Conservation (phyloP, 2,888 invertebrate species). For the Acanthacorydalis orientalis region DNA sequence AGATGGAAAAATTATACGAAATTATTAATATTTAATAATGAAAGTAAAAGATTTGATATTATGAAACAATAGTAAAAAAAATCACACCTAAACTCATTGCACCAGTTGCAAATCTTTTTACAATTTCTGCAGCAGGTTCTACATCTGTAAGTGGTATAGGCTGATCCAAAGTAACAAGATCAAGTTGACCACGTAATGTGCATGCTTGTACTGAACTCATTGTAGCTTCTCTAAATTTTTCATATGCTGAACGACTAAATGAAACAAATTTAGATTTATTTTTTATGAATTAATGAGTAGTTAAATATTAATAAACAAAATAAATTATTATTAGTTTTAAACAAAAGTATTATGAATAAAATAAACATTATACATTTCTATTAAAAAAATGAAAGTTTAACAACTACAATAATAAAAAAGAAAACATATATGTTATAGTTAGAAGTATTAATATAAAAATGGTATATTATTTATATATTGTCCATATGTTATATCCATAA, state of each 20-base stretch:
- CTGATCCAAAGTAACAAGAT: constrained; percentile 59
- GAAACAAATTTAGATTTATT: background rate
- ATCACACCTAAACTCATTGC: constrained; percentile 25
- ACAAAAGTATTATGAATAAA: too few relatives aligned
- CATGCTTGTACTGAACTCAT: constrained; percentile 72
- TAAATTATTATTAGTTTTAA: background rate
- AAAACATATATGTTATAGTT: too few relatives aligned
- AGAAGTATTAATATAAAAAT: too few relatives aligned
- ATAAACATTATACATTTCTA: too few relatives aligned
- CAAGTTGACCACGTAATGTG: constrained; percentile 84
- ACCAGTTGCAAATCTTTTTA: constrained; percentile 85
- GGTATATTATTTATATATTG: too few relatives aligned
- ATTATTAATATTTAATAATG: too few relatives aligned
- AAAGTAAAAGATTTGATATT: too few relatives aligned
- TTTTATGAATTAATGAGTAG: background rate
- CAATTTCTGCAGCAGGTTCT: constrained; percentile 86
- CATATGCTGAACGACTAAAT: constrained; percentile 47
- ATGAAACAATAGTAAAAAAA: background rate
- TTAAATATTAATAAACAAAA: background rate
- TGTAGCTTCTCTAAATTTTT: constrained; percentile 71
- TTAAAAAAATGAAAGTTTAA: too few relatives aligned
- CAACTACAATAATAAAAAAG: too few relatives aligned
- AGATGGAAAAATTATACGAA: too few relatives aligned
- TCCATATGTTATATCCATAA: too few relatives aligned
- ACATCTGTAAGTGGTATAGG: constrained; percentile 76